A percentile compares a stretch with the other conserved stretches of the same genome.
These are phyloP conservation scores for Terebella lapidaria DNA, from an alignment of 2,888 invertebrate species.

Conservation along the genomic window DNA sequence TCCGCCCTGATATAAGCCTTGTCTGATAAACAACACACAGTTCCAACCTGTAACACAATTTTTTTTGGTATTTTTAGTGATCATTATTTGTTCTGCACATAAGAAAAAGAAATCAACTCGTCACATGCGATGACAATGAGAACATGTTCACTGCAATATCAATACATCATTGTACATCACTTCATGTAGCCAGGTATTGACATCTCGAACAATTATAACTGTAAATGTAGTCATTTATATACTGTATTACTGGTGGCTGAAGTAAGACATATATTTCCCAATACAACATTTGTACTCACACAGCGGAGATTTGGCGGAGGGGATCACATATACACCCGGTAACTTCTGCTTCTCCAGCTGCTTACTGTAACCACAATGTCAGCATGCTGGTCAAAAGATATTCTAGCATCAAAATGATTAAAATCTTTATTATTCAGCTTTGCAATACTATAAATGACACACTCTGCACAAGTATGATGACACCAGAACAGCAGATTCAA, in stretches of 20 bases:
- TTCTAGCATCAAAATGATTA: background rate
- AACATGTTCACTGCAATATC: no score
- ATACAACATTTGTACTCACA: conserved; percentile 32
- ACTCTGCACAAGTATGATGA: no score
- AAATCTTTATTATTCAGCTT: no score
- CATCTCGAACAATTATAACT: conserved; percentile 7
- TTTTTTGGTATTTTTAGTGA: no score
- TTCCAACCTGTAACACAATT: conserved; percentile 72
- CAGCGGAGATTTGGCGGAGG: conserved; percentile 60
- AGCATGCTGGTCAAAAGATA: background rate
- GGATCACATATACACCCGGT: conserved; percentile 86
- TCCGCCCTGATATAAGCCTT: conserved; percentile 83
- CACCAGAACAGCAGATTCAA: no score
- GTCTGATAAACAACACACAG: conserved; percentile 82
- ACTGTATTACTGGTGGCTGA: no score
- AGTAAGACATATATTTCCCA: background rate
- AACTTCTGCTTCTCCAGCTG: conserved; percentile 67
- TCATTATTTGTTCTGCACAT: no score
- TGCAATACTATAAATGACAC: no score
- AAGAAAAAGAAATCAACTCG: no score
- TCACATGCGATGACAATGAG: no score
- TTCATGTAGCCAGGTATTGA: background rate
- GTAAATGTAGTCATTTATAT: background rate
- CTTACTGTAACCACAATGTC: conserved; percentile 31
- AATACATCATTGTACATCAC: no score